Evolutionary conservation across 2,797 vertebrate species (phyloP), one percentile per base, ranked within the genome.

Genomic region (Schizopygopsis pylzovi): DNA sequence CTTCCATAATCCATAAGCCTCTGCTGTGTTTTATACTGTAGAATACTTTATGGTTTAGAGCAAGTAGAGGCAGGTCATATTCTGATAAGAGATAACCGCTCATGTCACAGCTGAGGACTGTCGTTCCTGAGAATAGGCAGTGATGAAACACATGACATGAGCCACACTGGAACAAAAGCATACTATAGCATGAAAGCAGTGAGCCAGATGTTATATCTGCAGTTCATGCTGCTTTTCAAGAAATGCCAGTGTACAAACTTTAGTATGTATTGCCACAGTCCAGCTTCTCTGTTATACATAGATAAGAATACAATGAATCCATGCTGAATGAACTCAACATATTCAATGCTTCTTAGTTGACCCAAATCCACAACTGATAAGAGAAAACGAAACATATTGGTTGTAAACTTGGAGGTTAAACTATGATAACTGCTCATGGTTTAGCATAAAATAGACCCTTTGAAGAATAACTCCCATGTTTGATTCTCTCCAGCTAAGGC

Each of bases 401-500:
- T 39, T 37, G 15, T 11, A 59, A 83, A 41, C 13, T 54, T 3
- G 2, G 45, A 41, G 33, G 61, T 52, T 41, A 77, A 68, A 43
- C 22, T 28, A 41, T 12, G 2, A 20, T 9, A 77, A 12, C 15
- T 54, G 15, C 45, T 49, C 33, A 43, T 2, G 45, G 43, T 39
- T 72, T 75, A 28, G 16, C 61, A 79, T 63, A 4, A 61, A 47
- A 25, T 33, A 9, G 70, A 73, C 37, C 56, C 76, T 28, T 43
- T 41, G 67, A 67, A 56, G 56, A 56, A n/a, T 6, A 71, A 81
- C 20, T 79, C 76, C 18, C 54, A 6, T 85, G 52, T 80, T 47
- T 22, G 39, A 63, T 47, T 56, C 43, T 45, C 79, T 84, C 10
- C 76, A 99, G 98, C 96, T 99, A 85, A 95, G 98, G 72, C 95